Conservation (phyloP, 2,113 vertebrate species). For the Laterallus jamaicensis region DNA sequence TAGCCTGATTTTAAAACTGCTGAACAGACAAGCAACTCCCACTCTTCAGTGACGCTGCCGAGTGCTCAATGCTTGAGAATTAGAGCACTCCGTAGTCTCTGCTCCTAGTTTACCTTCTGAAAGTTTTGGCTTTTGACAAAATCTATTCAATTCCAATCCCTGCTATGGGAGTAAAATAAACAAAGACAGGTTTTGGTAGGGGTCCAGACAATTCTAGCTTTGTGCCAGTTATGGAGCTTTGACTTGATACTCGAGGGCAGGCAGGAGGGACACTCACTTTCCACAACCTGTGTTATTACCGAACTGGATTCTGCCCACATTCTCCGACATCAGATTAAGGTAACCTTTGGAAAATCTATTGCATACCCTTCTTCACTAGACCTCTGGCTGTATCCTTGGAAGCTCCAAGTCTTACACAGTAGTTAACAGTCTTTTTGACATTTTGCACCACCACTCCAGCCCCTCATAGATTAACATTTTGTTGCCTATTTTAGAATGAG, state of each 20-base stretch:
- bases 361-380: background rate
- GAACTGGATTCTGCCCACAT: background rate
- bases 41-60: slow-evolving; percentile 37
- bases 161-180: background rate
- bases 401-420: background rate
- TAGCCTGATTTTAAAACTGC: slow-evolving; percentile 56
- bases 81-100: background rate
- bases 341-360: background rate
- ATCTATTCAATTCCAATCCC: background rate
- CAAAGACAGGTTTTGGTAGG: background rate
- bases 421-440: background rate
- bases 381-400: background rate
- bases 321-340: background rate
- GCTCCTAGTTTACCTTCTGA: background rate
- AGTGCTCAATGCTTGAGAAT: slow-evolving; percentile 6
- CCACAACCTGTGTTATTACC: background rate
- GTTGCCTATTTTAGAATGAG: slow-evolving; percentile 24
- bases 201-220: background rate
- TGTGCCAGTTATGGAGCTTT: background rate
- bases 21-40: slow-evolving; percentile 62
- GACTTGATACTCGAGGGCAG: background rate
- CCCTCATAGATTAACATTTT: background rate
- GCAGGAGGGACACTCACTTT: background rate
- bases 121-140: background rate
- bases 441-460: background rate